phyloP scores from a whole-genome alignment of 1,140 invertebrate species.

The Plodia interpunctella region DNA sequence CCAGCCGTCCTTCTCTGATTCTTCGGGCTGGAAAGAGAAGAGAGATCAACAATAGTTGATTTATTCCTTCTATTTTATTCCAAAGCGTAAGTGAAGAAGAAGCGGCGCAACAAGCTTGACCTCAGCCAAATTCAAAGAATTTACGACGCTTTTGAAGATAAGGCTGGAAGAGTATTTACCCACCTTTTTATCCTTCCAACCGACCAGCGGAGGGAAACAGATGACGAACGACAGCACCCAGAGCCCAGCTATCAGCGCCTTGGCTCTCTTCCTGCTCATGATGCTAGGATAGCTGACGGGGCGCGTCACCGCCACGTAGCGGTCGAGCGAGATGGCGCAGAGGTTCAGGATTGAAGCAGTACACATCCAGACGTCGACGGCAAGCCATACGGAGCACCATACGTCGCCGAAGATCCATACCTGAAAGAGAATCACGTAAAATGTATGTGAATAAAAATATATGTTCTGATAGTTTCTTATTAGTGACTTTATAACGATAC shows the following conservation, averaged over 20 bases:
- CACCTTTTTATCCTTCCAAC: slow-evolving; percentile 92
- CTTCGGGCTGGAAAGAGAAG: slow-evolving; percentile 35
- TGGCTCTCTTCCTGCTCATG: slow-evolving; percentile 93
- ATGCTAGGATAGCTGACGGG: slow-evolving; percentile 95
- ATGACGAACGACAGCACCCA: slow-evolving; percentile 98
- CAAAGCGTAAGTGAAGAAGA: no score
- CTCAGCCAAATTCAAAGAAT: no score
- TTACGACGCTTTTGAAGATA: no score
- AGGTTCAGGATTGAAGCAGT: slow-evolving; percentile 98
- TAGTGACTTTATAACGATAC: no score
- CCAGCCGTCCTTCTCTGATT: slow-evolving; percentile 43
- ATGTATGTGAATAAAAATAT: not conserved
- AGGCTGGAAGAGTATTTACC: no score
- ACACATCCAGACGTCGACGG: slow-evolving; percentile 97
- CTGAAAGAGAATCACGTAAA: slow-evolving; percentile 75
- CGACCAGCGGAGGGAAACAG: slow-evolving; percentile 96
- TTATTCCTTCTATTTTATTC: not conserved
- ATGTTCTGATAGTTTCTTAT: no score
- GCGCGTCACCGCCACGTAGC: slow-evolving; percentile 96
- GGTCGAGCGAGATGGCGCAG: slow-evolving; percentile 95
- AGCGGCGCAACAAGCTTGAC: no score
- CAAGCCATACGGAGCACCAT: slow-evolving; percentile 95
- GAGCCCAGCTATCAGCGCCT: slow-evolving; percentile 90
- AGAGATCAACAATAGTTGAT: not conserved
- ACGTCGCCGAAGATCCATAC: slow-evolving; percentile 95